Evolutionary conservation across 2,888 invertebrate genomes (phyloP).

Genomic region (Mellilla xanthometata): DNA sequence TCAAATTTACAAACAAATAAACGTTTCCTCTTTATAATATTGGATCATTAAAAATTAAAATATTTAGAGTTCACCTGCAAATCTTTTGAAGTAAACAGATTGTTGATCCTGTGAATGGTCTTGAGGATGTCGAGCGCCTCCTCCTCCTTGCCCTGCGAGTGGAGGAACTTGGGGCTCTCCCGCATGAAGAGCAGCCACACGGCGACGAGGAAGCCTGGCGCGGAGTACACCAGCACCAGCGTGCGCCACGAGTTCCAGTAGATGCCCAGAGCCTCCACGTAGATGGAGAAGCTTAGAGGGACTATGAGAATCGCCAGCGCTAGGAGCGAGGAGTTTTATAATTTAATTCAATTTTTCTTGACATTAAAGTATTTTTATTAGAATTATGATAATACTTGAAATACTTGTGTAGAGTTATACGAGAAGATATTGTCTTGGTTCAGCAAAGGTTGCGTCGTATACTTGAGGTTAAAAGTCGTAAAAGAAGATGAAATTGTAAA

Average conservation of each 20-base stretch:
- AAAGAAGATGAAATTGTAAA: no score
- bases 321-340: constrained; percentile 38
- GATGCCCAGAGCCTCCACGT: constrained; percentile 67
- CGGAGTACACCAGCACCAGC: constrained; percentile 84
- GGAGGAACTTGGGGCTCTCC: constrained; percentile 90
- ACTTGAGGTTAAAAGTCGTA: no score
- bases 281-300: constrained; percentile 71
- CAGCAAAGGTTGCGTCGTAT: no score
- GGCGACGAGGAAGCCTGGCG: constrained; percentile 84
- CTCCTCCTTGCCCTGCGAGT: constrained; percentile 80
- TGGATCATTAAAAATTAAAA: no score
- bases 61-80: constrained; percentile 44
- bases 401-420: no score
- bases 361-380: no score
- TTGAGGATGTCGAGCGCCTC: constrained; percentile 75
- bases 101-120: constrained; percentile 55
- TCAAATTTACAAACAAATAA: no score
- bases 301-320: constrained; percentile 86
- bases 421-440: no score
- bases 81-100: constrained; percentile 38
- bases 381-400: no score
- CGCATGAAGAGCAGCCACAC: constrained; percentile 81
- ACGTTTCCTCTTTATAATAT: no score
- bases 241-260: constrained; percentile 88
- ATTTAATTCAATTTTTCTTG: no score